These are phyloP conservation scores for Pachyramphus minor DNA, from an alignment of 2,113 vertebrate genomes.

Conservation along the genomic window DNA sequence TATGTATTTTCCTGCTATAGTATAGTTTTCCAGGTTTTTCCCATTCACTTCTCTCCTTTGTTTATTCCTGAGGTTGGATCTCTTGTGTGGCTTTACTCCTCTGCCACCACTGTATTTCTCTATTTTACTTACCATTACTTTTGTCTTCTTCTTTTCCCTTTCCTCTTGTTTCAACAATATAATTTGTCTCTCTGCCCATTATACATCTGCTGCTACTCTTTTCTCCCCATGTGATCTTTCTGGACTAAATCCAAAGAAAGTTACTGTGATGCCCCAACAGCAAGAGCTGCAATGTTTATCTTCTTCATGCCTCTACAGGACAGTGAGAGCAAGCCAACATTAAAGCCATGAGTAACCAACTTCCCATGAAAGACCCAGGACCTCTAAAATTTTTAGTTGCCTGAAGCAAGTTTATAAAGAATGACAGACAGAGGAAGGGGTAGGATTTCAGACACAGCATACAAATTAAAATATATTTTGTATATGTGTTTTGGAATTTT, in stretches of 20 bases:
- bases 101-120: background rate
- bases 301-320: fast-evolving
- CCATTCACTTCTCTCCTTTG: background rate
- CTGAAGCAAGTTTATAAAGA: background rate
- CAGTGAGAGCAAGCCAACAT: fast-evolving
- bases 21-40: background rate
- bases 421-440: background rate
- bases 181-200: background rate
- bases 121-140: background rate
- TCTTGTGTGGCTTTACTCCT: background rate
- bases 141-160: background rate
- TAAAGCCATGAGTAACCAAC: background rate
- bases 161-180: background rate
- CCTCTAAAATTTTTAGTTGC: background rate
- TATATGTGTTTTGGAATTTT: background rate
- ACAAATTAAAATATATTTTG: background rate
- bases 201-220: background rate
- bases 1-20: background rate
- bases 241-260: background rate
- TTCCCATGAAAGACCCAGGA: background rate
- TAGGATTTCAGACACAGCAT: background rate
- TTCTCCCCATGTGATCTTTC: background rate
- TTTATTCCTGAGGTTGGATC: background rate
- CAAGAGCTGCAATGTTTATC: background rate
- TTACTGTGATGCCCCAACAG: background rate